These are phyloP conservation scores for Prostheceraeus crozeri DNA, from an alignment of 2,888 invertebrate species.

Conservation along the genomic window DNA sequence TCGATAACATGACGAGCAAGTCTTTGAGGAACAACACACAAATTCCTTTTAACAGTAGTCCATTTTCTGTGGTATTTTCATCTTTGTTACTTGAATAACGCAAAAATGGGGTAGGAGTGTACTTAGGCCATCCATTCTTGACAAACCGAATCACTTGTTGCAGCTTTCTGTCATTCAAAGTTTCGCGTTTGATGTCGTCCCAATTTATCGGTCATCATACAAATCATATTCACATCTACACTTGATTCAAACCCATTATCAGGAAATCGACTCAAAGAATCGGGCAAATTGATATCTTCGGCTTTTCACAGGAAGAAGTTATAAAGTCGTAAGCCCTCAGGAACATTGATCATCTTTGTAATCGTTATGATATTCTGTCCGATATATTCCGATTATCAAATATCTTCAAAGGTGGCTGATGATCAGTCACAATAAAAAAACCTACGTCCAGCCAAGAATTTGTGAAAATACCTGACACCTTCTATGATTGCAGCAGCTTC, in stretches of 20 bases:
- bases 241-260: no score
- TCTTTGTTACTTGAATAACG: no score
- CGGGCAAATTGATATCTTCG: constrained; percentile 44
- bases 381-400: constrained; percentile 45
- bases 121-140: neutral
- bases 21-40: no score
- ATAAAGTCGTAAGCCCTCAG: constrained; percentile 48
- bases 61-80: no score
- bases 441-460: no score
- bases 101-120: no score
- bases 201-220: no score
- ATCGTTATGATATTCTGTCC: constrained; percentile 41
- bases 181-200: neutral
- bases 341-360: constrained; percentile 42
- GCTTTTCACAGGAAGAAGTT: constrained; percentile 44
- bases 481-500: no score
- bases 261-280: constrained; percentile 46
- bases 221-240: no score
- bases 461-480: no score
- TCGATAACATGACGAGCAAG: no score
- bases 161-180: neutral
- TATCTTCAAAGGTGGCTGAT: constrained; percentile 50
- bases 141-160: neutral
- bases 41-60: no score
- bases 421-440: constrained; percentile 53